These are phyloP conservation scores for Tupaia chinensis DNA, from an alignment of 2,113 vertebrate genomes.

Conservation along the genomic window DNA sequence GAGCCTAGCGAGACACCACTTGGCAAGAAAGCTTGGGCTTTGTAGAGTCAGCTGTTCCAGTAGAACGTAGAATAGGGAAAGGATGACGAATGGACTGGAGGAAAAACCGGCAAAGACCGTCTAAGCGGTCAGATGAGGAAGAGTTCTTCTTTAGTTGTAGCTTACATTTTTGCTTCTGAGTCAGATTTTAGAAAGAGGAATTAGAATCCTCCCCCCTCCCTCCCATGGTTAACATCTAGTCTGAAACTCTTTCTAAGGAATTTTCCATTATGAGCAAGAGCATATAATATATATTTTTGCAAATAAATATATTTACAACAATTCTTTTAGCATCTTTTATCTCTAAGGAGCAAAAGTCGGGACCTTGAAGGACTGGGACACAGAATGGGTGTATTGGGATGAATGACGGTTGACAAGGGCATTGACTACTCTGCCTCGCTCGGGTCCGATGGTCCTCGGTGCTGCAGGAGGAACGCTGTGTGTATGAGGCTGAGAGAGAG, in stretches of 20 bases:
- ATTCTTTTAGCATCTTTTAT: neutral
- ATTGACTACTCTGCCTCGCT: neutral
- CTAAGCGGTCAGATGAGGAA: neutral
- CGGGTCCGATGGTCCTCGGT: neutral
- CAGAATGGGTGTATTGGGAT: neutral
- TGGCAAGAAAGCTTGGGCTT: neutral
- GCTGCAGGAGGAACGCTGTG: neutral
- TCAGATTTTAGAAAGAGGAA: neutral
- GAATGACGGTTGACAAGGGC: accelerated
- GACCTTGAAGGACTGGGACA: neutral
- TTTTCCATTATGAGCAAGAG: neutral
- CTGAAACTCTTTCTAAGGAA: neutral
- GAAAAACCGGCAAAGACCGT: neutral
- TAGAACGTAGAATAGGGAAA: neutral
- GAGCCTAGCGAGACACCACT: neutral
- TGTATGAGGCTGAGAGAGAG: neutral
- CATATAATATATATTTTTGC: neutral
- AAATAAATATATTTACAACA: neutral
- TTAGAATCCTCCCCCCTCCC: neutral
- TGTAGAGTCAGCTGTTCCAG: neutral
- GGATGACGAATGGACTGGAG: neutral
- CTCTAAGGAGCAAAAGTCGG: neutral
- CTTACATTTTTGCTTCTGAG: neutral
- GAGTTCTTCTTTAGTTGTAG: neutral
- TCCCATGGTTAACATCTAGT: neutral